A percentile compares a stretch with the other conserved stretches of the same genome.
Evolutionary conservation across 2,888 invertebrate genomes (phyloP).

Genomic region (Caprella mutica): DNA sequence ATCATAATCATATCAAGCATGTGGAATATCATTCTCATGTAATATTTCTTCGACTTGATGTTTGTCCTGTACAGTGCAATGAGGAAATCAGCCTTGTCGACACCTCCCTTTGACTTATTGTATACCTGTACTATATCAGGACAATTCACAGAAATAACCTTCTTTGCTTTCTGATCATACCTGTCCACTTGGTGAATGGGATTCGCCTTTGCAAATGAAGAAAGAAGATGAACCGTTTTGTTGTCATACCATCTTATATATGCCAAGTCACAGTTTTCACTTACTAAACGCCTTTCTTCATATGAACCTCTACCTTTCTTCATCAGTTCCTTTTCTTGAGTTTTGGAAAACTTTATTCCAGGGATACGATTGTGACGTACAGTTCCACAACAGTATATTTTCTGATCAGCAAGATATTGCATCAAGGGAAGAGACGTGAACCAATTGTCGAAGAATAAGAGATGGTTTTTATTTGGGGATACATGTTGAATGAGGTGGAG

Average conservation of each 20-base stretch:
- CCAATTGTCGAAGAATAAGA: neutral
- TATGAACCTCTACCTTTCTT: slow-evolving; percentile 9
- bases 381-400: slow-evolving; percentile 10
- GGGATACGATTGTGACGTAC: neutral
- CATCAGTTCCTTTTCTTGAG: neutral
- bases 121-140: slow-evolving; percentile 8
- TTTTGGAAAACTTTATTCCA: neutral
- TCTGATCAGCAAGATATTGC: neutral
- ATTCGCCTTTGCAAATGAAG: neutral
- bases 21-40: neutral
- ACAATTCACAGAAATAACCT: neutral
- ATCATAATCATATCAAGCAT: neutral
- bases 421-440: neutral
- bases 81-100: neutral
- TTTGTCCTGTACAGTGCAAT: neutral
- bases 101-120: slow-evolving; percentile 12
- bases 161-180: neutral
- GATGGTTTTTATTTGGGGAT: neutral
- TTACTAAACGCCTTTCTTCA: slow-evolving; percentile 3
- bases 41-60: neutral
- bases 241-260: slow-evolving; percentile 15
- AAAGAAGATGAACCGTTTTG: neutral
- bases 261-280: slow-evolving; percentile 1
- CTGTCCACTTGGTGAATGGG: neutral
- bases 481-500: neutral